Conservation (phyloP, 2,888 invertebrate species). For the Cephus nigrinus region DNA sequence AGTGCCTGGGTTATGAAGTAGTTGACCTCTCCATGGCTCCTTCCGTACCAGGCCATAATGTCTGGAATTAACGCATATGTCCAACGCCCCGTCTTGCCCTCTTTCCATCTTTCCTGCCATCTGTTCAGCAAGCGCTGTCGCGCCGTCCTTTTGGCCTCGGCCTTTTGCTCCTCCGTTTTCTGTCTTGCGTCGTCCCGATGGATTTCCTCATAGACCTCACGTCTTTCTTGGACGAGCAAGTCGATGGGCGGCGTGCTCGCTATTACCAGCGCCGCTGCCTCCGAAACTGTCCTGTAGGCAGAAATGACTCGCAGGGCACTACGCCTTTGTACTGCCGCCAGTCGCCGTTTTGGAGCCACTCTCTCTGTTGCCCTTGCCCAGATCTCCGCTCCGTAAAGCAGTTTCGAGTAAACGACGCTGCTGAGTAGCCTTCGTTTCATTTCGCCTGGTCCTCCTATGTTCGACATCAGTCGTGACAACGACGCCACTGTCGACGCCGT, state of each 20-base stretch:
- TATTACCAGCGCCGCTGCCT: constrained; percentile 12
- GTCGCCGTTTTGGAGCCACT: constrained; percentile 4
- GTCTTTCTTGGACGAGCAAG: constrained; percentile 14
- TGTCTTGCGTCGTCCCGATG: not conserved
- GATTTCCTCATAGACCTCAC: constrained; percentile 13
- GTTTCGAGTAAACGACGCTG: constrained; percentile 17
- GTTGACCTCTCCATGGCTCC: not conserved
- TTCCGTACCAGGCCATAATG: constrained; percentile 14
- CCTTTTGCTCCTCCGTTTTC: not conserved
- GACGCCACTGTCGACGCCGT: not conserved
- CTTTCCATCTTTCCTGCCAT: not conserved
- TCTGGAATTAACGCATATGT: constrained; percentile 19
- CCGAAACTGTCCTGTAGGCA: constrained; percentile 19
- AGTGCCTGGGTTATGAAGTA: constrained; percentile 33
- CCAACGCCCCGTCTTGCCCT: constrained; percentile 14
- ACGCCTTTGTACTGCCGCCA: no score
- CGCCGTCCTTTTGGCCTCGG: constrained; percentile 2
- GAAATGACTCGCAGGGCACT: constrained; percentile 7
- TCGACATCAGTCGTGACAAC: not conserved
- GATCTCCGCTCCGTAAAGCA: constrained; percentile 25
- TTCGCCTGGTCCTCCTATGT: constrained; percentile 13
- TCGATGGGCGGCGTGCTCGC: constrained; percentile 16
- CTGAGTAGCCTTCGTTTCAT: constrained; percentile 20
- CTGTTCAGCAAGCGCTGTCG: not conserved
- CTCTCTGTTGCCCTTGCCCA: constrained; percentile 18